Base-by-base conservation (phyloP, 2,113 vertebrate genomes). In the Orycteropus afer region DNA sequence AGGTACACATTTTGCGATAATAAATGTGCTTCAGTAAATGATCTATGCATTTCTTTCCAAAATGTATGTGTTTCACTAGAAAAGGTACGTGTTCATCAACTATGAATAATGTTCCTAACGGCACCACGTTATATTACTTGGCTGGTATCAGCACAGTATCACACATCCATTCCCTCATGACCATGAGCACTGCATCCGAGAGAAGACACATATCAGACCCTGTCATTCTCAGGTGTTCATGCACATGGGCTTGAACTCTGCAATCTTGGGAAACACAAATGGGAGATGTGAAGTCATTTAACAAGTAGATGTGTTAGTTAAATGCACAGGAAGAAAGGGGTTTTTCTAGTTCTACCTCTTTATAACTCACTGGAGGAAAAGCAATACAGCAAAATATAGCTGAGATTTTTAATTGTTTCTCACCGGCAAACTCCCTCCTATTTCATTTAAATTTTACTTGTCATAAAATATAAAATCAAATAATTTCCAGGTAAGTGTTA, bases 51-150 rank as follows among this genome's bases (percentile, higher is more conserved):
- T 98, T 98, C 97, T 97, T 98, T 96, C 96, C 92, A 98, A 98
- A 97, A 98, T 98, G 98, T 98, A 98, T 98, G 98, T 97, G 98
- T 98, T 98, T 98, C 98, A 95, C 95, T 93, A 97, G 98, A 93
- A 98, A 98, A 98, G 98, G 98, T 98, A 98, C 96, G 98, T 98
- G 98, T 97, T 98, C 98, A 98, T 98, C 98, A 98, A 94, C 97
- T 81, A 78, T 98, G 98, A 99, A 97, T 98, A 98, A 98, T 98
- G 98, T 98, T 96, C 96, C 98, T 97, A 95, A 98, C 20, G 17
- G 97, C 96, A 55, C 86, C 82, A 90, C 97, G 96, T 97, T 97
- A 96, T 96, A 97, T 96, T 96, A 96, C 97, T 98, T 47, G 91
- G 96, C 98, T 98, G 98, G 97, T 98, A 97, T 97, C 98, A 95